Evolutionary conservation across 2,113 vertebrate genomes (phyloP).

Genomic region (Accipiter cooperii): DNA sequence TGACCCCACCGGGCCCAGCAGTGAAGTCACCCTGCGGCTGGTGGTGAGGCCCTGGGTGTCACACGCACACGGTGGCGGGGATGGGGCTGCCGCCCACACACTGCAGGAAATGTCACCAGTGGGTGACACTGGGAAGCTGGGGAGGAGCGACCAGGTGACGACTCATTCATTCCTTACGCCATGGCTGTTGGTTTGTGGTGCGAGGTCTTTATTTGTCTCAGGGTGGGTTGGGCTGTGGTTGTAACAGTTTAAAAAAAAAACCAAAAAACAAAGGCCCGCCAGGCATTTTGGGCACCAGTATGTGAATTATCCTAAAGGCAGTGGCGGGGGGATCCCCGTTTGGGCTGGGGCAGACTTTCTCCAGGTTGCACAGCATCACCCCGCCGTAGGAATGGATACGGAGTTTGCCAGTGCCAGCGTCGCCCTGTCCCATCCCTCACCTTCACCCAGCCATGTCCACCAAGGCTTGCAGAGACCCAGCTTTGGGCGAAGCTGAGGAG

Average conservation of each 20-base stretch:
- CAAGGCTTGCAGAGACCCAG: neutral
- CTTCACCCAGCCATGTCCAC: neutral
- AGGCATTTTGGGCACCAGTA: neutral
- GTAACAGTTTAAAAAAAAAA: neutral
- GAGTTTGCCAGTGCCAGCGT: neutral
- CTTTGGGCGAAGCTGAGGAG: neutral
- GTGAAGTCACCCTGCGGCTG: neutral
- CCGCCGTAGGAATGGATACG: rapidly evolving
- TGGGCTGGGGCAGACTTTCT: neutral
- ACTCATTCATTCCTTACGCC: neutral
- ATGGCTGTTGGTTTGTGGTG: neutral
- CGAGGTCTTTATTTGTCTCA: conserved; percentile 57
- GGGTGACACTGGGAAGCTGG: neutral
- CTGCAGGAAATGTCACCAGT: neutral
- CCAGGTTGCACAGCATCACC: neutral
- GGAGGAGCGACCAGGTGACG: rapidly evolving
- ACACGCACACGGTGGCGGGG: rapidly evolving
- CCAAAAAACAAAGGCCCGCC: neutral
- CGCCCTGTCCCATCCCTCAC: neutral
- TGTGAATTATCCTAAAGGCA: conserved; percentile 13
- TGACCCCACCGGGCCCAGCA: neutral
- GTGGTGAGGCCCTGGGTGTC: neutral
- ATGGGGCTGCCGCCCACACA: rapidly evolving
- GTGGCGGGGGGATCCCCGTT: neutral
- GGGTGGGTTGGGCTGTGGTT: neutral